phyloP scores from a whole-genome alignment of 2,113 vertebrate species.

The Pteronura brasiliensis region DNA sequence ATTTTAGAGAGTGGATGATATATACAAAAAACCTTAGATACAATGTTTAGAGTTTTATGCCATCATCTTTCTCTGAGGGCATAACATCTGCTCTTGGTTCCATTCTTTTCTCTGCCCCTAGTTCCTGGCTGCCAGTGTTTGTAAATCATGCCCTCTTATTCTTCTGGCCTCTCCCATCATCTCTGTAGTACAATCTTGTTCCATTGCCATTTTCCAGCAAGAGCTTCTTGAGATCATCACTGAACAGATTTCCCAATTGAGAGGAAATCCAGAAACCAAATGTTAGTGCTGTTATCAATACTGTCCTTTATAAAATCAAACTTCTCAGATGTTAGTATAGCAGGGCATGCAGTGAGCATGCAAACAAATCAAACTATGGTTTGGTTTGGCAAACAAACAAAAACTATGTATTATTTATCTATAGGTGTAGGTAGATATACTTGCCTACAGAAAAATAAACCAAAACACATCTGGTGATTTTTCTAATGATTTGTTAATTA shows the following conservation, averaged over 20 bases:
- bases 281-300: constrained; percentile 45
- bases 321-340: constrained; percentile 37
- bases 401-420: neutral
- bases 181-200: constrained; percentile 22
- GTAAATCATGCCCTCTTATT: neutral
- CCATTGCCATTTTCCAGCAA: neutral
- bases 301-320: constrained; percentile 40
- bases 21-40: neutral
- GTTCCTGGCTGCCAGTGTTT: neutral
- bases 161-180: neutral
- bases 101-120: neutral
- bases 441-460: constrained; percentile 32
- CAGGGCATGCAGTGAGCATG: neutral
- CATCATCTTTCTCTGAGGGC: neutral
- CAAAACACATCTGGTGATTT: neutral
- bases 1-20: neutral
- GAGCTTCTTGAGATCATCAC: constrained; percentile 36
- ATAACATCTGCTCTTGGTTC: neutral
- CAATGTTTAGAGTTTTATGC: neutral
- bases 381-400: neutral
- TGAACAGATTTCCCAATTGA: constrained; percentile 15
- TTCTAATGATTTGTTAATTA: neutral
- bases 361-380: too few relatives aligned
- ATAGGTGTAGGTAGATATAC: neutral
- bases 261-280: constrained; percentile 59